These are phyloP conservation scores for Aspidiotus destructor DNA, from an alignment of 2,888 invertebrate genomes.

Conservation along the genomic window DNA sequence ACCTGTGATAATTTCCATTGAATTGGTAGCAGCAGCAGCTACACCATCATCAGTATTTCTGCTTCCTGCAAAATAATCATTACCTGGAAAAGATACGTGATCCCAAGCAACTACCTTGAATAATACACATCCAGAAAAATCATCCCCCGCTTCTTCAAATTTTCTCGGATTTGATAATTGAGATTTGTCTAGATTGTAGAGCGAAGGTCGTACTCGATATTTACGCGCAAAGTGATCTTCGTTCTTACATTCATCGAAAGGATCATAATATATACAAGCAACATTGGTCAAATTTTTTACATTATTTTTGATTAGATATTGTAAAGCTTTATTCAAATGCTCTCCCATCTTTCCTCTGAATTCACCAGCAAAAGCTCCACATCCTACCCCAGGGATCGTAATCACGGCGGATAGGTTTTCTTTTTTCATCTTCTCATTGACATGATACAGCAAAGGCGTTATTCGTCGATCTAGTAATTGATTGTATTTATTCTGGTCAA, in stretches of 20 bases:
- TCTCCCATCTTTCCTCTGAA: neutral
- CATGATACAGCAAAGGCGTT: neutral
- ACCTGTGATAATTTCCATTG: neutral
- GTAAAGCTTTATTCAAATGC: neutral
- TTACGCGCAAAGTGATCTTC: neutral
- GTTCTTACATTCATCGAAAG: neutral
- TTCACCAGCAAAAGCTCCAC: neutral
- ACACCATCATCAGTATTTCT: slow-evolving; percentile 7
- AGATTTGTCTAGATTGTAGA: neutral
- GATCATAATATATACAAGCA: neutral
- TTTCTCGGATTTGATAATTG: neutral
- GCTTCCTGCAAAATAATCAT: slow-evolving; percentile 1
- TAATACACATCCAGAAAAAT: neutral
- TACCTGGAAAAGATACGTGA: neutral
- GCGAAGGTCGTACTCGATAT: neutral
- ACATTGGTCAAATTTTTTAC: neutral
- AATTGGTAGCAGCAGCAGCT: neutral
- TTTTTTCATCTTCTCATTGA: neutral
- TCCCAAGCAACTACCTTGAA: neutral
- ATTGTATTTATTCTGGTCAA: neutral
- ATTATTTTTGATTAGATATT: neutral
- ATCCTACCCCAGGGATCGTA: neutral
- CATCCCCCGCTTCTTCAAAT: neutral
- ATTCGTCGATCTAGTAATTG: neutral
- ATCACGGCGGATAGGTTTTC: neutral